Conservation (phyloP, 2,888 invertebrate species). For the Strigamia crassipes region DNA sequence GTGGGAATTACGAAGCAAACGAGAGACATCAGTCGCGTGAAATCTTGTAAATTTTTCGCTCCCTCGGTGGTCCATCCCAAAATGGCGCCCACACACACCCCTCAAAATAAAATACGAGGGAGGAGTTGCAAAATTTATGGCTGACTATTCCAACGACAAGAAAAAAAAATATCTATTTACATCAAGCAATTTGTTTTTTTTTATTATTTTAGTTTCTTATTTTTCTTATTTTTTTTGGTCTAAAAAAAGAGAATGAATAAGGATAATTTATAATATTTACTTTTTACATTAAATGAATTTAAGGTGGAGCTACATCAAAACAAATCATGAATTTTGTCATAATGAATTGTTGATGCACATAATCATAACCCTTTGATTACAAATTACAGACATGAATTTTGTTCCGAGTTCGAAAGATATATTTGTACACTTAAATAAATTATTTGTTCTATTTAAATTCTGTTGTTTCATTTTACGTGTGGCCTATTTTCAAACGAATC, state of each 20-base stretch:
- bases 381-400: background rate
- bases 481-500: background rate
- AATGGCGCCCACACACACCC: constrained; percentile 10
- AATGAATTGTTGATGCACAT: background rate
- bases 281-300: constrained; percentile 8
- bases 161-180: constrained; percentile 7
- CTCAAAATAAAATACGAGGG: constrained; percentile 2
- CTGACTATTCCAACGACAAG: background rate
- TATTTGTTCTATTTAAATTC: background rate
- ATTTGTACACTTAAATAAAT: background rate
- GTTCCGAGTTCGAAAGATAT: too few relatives aligned
- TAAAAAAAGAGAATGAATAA: background rate
- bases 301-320: background rate
- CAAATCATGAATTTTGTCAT: background rate
- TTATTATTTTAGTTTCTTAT: too few relatives aligned
- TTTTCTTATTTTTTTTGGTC: background rate
- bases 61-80: constrained; percentile 10
- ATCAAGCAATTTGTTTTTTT: constrained; percentile 10
- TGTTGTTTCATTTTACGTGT: background rate
- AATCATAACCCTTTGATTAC: background rate
- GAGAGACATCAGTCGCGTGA: constrained; percentile 3
- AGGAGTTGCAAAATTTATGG: constrained; percentile 3
- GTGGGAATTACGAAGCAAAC: constrained; percentile 3
- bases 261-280: constrained; percentile 10
- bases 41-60: constrained; percentile 10